phyloP scores from a whole-genome alignment of 2,113 vertebrate species.

The Eolophus roseicapilla region DNA sequence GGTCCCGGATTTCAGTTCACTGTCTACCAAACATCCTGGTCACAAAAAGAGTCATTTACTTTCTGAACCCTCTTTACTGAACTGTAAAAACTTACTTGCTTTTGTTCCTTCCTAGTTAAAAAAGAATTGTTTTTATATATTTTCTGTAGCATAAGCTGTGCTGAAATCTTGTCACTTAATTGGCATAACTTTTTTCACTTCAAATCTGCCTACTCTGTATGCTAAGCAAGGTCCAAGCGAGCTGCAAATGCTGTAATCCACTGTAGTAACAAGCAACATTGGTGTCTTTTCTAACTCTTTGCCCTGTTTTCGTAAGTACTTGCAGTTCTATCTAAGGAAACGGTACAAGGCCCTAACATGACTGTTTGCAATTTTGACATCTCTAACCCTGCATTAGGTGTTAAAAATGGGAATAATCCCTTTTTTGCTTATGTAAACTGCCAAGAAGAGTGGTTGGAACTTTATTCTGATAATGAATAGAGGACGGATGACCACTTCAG shows the following conservation, averaged over 20 bases:
- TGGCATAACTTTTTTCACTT: slow-evolving; percentile 58
- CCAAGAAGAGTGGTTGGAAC: slow-evolving; percentile 9
- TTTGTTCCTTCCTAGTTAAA: slow-evolving; percentile 69
- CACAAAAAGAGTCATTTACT: slow-evolving; percentile 72
- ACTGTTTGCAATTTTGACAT: background rate
- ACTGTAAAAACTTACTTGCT: slow-evolving; percentile 67
- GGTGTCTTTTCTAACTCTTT: background rate
- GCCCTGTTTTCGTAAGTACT: background rate
- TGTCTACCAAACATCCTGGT: slow-evolving; percentile 79
- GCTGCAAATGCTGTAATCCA: slow-evolving; percentile 45
- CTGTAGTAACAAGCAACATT: slow-evolving; percentile 6
- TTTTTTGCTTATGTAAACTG: background rate
- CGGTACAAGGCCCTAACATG: slow-evolving; percentile 23
- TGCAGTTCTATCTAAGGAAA: slow-evolving; percentile 31
- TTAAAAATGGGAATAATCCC: background rate
- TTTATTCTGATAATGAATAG: background rate
- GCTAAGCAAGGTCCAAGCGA: slow-evolving; percentile 41
- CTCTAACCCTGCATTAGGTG: background rate
- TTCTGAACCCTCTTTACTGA: slow-evolving; percentile 74
- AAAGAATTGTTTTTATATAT: slow-evolving; percentile 56
- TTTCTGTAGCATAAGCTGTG: slow-evolving; percentile 61
- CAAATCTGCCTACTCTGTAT: slow-evolving; percentile 49
- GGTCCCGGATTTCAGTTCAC: slow-evolving; percentile 69
- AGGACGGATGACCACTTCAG: background rate
- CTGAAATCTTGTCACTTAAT: slow-evolving; percentile 65